These are phyloP conservation scores for Idaea dimidiata DNA, from an alignment of 2,888 invertebrate species.

Conservation along the genomic window DNA sequence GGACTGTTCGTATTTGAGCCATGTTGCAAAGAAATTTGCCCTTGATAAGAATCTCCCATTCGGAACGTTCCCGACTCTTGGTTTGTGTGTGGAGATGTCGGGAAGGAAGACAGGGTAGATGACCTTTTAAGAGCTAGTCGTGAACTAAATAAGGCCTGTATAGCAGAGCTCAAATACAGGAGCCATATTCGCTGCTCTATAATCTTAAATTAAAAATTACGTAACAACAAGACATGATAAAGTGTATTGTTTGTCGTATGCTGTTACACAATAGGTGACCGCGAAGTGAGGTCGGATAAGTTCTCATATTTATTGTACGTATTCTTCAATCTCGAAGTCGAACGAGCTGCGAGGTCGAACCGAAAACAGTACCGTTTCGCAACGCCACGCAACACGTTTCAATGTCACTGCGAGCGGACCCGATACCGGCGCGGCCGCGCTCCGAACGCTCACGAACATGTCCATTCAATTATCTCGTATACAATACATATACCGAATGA, in stretches of 20 bases:
- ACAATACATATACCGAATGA: slow-evolving; percentile 17
- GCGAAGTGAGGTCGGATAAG: slow-evolving; percentile 76
- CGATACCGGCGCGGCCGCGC: slow-evolving; percentile 34
- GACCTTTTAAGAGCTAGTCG: neutral
- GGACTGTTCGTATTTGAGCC: too few species aligned
- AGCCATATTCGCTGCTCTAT: neutral
- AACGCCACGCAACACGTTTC: slow-evolving; percentile 66
- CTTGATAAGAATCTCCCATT: neutral
- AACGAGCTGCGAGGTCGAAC: slow-evolving; percentile 61
- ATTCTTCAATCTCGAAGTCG: slow-evolving; percentile 74
- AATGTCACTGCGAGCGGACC: slow-evolving; percentile 70
- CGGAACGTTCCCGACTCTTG: neutral
- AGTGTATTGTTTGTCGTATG: slow-evolving; percentile 68
- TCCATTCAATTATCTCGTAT: slow-evolving; percentile 24
- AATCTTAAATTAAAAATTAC: slow-evolving; percentile 33
- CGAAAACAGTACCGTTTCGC: slow-evolving; percentile 78
- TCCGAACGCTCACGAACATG: slow-evolving; percentile 33
- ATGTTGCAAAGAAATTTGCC: too few species aligned
- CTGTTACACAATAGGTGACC: slow-evolving; percentile 73
- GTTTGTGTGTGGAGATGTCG: neutral
- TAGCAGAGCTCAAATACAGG: neutral
- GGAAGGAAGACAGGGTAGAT: neutral
- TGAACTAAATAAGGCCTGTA: neutral
- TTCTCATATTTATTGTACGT: slow-evolving; percentile 79
- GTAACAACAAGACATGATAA: slow-evolving; percentile 51